Evolutionary conservation across 2,797 vertebrate genomes (phyloP), one percentile per base, ranked within the genome.

Genomic region (Varecia variegata): DNA sequence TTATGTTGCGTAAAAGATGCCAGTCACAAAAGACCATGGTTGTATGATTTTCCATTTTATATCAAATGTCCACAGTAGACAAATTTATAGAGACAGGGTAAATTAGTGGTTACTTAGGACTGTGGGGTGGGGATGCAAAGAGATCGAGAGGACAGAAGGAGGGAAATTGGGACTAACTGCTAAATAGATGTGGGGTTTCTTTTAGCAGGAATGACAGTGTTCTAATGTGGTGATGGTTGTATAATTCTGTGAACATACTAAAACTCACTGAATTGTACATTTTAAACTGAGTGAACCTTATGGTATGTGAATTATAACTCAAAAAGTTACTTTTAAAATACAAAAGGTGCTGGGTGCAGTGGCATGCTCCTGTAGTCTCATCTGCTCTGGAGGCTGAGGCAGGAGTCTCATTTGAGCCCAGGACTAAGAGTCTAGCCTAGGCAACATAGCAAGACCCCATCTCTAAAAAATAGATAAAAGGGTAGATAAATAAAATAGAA

Each of bases 321-420:
- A 82, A 92, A 96, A 79, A 54, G 35, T n/a, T 70, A 2, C 58
- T 90, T 58, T 79, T 77, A 40, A 81, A 82, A 93, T 89, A 62
- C 18, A 23, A 54, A 79, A 79, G 50, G n/a, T 38, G 50, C 50
- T 3, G 7, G 32, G 47, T 2, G 0, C 50, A 52, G n/a, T 27
- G 13, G 50, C 14, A 23, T 52, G 23, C 50, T 54, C n/a, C 50
- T 38, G 21, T 38, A 54, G n/a, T 54, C n/a, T 23, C 23, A 79
- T 13, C 13, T 25, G 38, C n/a, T 25, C 4, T 4, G 50, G 21
- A 79, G n/a, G 52, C n/a, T 54, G 50, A 54, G 50, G 50, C 76
- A 79, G 23, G 76, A 35, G 11, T 7, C 20, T 62, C 20, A 62
- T 30, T 45, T 45, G 58, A 56, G n/a, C 13, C 17, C n/a, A 79